phyloP scores from a whole-genome alignment of 2,797 vertebrate species.

The Sebastes hopkinsi region DNA sequence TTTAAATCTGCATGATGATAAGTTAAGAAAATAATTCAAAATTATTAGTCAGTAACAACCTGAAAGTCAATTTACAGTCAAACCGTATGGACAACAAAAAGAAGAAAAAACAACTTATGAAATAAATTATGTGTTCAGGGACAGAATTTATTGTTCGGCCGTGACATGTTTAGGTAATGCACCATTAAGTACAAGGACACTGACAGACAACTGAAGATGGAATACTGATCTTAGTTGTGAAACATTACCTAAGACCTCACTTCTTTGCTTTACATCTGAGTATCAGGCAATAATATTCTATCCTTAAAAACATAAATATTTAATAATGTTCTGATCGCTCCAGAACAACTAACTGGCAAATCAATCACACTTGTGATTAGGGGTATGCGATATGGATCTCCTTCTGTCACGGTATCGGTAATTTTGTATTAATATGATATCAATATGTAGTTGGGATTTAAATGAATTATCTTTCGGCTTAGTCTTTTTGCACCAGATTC shows the following conservation, averaged over 20 bases:
- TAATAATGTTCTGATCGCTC: background rate
- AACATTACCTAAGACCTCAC: background rate
- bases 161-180: background rate
- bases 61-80: background rate
- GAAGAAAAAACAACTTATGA: background rate
- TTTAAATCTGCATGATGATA: background rate
- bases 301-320: background rate
- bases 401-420: background rate
- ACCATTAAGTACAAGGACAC: background rate
- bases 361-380: background rate
- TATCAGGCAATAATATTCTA: background rate
- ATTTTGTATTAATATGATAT: background rate
- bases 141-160: background rate
- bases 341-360: background rate
- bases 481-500: background rate
- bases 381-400: background rate
- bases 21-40: background rate
- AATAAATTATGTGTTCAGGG: background rate
- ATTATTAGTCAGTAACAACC: background rate
- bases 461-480: background rate
- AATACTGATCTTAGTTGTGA: background rate
- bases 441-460: background rate
- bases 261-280: background rate
- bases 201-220: background rate
- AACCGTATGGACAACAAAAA: background rate